Percentiles rank a stretch among this genome's conserved stretches.
Conservation (phyloP, 2,888 invertebrate genomes). For the Vandiemenella viatica region DNA sequence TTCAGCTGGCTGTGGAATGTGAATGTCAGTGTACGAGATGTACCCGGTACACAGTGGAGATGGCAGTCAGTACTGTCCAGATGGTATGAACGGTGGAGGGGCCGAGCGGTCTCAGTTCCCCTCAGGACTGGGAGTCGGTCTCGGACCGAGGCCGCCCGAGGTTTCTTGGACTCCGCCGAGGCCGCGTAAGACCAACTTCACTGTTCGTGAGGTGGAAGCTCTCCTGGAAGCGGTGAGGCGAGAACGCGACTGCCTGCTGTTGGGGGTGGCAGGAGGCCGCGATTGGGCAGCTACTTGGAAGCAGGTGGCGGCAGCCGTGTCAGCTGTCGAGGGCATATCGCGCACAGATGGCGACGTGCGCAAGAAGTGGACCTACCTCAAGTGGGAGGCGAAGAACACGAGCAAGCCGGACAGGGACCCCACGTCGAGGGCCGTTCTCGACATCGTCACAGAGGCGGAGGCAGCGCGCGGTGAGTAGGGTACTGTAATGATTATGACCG, state of each 20-base stretch:
- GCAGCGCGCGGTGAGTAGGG: background rate
- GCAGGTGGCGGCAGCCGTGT: slow-evolving; percentile 21
- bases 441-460: slow-evolving; percentile 19
- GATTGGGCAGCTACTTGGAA: slow-evolving; percentile 22
- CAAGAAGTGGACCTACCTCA: slow-evolving; percentile 23
- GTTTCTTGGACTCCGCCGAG: slow-evolving; percentile 11
- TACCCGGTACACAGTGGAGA: too few relatives aligned
- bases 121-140: too few relatives aligned
- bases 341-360: slow-evolving; percentile 21
- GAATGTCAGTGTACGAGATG: too few relatives aligned
- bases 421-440: slow-evolving; percentile 21
- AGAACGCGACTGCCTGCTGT: slow-evolving; percentile 21
- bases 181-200: slow-evolving; percentile 22
- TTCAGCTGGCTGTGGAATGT: too few relatives aligned
- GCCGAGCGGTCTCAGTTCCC: too few relatives aligned
- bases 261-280: slow-evolving; percentile 22
- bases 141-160: background rate
- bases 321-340: slow-evolving; percentile 20
- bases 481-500: too few relatives aligned
- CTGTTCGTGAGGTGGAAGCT: slow-evolving; percentile 21
- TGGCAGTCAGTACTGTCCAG: too few relatives aligned
- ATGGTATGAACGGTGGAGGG: too few relatives aligned
- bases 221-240: slow-evolving; percentile 20
- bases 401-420: slow-evolving; percentile 22
- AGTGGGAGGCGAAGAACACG: slow-evolving; percentile 23